Conservation (phyloP, 1,140 invertebrate genomes). For the Plectrocnemia conspersa region DNA sequence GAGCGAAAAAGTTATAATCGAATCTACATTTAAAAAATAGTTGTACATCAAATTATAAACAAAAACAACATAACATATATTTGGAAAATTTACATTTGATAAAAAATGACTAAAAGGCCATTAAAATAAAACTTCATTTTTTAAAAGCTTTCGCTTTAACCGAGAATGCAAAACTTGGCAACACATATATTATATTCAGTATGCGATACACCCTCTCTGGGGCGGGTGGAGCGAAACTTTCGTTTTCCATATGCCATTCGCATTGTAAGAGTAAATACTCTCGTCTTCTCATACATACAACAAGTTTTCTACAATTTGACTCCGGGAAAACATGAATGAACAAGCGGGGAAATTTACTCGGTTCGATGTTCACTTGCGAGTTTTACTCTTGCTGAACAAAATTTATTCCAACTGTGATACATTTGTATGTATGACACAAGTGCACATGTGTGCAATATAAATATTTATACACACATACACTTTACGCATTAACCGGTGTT, state of each 20-base stretch:
- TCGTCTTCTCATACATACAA: conserved; percentile 19
- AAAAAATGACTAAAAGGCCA: neutral
- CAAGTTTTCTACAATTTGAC: conserved; percentile 17
- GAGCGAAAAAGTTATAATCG: too few species aligned
- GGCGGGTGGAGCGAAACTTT: conserved; percentile 17
- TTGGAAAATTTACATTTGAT: neutral
- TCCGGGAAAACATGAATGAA: conserved; percentile 22
- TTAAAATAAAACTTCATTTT: too few species aligned
- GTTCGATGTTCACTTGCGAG: neutral
- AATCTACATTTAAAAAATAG: too few species aligned
- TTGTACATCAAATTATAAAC: too few species aligned
- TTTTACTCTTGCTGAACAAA: conserved; percentile 1
- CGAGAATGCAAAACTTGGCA: too few species aligned
- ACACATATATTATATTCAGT: too few species aligned
- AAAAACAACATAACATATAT: neutral
- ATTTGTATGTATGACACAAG: neutral
- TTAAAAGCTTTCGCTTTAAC: too few species aligned
- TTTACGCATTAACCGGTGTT: neutral
- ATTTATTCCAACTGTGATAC: too few species aligned
- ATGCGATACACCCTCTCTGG: too few species aligned
- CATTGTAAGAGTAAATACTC: conserved; percentile 17
- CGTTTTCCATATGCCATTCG: conserved; percentile 24
- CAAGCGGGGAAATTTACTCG: conserved; percentile 17
- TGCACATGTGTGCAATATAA: neutral
- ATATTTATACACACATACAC: neutral